A percentile compares a stretch with the other conserved stretches of the same genome.
These are phyloP conservation scores for Ciconia nigra DNA, from an alignment of 2,797 vertebrate genomes.

Conservation along the genomic window DNA sequence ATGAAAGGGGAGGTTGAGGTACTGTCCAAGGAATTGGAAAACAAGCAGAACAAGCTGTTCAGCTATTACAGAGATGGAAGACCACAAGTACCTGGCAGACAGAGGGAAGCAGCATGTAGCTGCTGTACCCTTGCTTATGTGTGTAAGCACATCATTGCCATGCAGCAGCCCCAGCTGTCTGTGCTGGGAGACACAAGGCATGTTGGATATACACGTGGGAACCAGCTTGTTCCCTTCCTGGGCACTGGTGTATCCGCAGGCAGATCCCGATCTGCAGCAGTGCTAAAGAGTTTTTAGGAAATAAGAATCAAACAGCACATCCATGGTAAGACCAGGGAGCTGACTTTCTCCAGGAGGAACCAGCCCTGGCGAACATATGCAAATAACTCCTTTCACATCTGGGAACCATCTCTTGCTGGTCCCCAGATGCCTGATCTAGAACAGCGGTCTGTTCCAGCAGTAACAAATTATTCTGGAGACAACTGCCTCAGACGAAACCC, in stretches of 20 bases:
- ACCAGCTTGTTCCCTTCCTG: neutral
- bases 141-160: neutral
- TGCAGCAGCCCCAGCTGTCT: neutral
- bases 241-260: neutral
- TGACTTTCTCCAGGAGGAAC: neutral
- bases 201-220: neutral
- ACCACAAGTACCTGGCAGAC: neutral
- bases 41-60: neutral
- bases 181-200: neutral
- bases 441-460: fast-evolving
- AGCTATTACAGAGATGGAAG: neutral
- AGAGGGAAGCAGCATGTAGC: fast-evolving
- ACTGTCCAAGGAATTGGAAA: neutral
- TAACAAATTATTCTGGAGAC: neutral
- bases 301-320: fast-evolving
- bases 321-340: neutral
- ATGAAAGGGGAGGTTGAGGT: neutral
- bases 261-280: neutral
- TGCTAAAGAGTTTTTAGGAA: neutral
- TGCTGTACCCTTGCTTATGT: neutral
- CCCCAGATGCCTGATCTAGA: neutral
- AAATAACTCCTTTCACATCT: neutral
- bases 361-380: fast-evolving
- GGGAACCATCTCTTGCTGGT: neutral
- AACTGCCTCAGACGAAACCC: neutral